Base-by-base conservation (phyloP, 2,888 invertebrate species). In the Drosophila macrospina region DNA sequence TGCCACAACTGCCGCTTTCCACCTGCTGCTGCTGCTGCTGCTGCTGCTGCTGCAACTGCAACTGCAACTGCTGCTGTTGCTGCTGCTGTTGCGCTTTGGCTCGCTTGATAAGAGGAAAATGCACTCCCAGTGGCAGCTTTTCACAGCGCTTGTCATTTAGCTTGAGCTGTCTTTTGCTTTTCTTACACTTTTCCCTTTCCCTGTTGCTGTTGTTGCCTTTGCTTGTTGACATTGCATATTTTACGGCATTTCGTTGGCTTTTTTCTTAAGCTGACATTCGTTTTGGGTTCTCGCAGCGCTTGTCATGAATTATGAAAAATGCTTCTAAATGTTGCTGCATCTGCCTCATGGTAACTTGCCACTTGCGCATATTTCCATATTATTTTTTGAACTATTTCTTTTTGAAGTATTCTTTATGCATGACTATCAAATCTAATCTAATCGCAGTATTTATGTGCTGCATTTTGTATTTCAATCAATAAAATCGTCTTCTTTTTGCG, bases 101-200 rank as follows among this genome's bases (percentile, higher is more conserved):
- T 42, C 41, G n/a, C 42, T 64, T 73, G 75, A 78, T 73, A 68
- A 70, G 60, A 79, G 48, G 56, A 55, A 78, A 82, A 82, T 76
- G 67, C 76, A 76, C 63, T 82, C 78, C 76, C 72, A 69, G 79
- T 70, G 73, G 71, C 84, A 76, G 75, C 69, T 68, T 75, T 73
- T 68, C 62, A 55, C 64, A 61, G 69, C 39, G 62, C 70, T 68
- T 61, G 75, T 64, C 73, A 70, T 76, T 72, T 73, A 42, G 69
- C 13, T 52, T 73, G 56, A 69, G 55, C 62, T 54, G 51, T 69
- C 63, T 69, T 70, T 71, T 55, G 52, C 44, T 28, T 47, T 62
- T 39, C 24, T 28, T 48, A 52, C 48, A 15, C 39, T 30, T 66
- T 24, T 62, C 32, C 39, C 47, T 8, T n/a, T 30, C 41, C 41